A percentile compares a stretch with the other conserved stretches of the same genome.
These are phyloP conservation scores for Spheniscus mendiculus DNA, from an alignment of 2,113 vertebrate genomes.

Conservation along the genomic window DNA sequence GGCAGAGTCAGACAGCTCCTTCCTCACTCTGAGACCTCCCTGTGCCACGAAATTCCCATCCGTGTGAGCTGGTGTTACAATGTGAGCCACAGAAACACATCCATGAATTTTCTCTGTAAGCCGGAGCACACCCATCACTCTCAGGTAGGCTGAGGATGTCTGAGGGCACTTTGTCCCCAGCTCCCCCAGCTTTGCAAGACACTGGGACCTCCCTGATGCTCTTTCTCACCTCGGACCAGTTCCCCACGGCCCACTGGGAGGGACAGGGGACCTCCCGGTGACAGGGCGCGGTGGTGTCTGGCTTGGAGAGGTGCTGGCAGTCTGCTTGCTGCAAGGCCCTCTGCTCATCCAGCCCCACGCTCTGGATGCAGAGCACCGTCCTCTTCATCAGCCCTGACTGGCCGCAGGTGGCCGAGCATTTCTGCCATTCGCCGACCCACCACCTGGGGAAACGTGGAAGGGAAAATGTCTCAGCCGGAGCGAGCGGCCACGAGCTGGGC, in stretches of 20 bases:
- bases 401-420: slow-evolving; percentile 86
- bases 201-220: accelerated
- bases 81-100: accelerated
- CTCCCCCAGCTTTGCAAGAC: neutral
- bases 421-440: slow-evolving; percentile 92
- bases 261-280: slow-evolving; percentile 83
- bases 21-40: neutral
- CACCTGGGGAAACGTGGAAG: slow-evolving; percentile 74
- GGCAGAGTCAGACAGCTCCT: neutral
- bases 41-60: accelerated
- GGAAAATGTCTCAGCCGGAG: accelerated
- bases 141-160: accelerated
- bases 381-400: slow-evolving; percentile 75
- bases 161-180: neutral
- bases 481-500: accelerated
- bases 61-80: accelerated
- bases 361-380: slow-evolving; percentile 87
- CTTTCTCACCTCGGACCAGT: slow-evolving; percentile 88
- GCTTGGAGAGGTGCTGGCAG: slow-evolving; percentile 82
- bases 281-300: slow-evolving; percentile 73
- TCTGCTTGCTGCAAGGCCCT: slow-evolving; percentile 73
- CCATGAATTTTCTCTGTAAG: accelerated
- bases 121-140: accelerated
- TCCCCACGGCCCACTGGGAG: slow-evolving; percentile 82
- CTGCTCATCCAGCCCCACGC: slow-evolving; percentile 85